Conservation (phyloP, 2,113 vertebrate genomes). For the Mustela nigripes region DNA sequence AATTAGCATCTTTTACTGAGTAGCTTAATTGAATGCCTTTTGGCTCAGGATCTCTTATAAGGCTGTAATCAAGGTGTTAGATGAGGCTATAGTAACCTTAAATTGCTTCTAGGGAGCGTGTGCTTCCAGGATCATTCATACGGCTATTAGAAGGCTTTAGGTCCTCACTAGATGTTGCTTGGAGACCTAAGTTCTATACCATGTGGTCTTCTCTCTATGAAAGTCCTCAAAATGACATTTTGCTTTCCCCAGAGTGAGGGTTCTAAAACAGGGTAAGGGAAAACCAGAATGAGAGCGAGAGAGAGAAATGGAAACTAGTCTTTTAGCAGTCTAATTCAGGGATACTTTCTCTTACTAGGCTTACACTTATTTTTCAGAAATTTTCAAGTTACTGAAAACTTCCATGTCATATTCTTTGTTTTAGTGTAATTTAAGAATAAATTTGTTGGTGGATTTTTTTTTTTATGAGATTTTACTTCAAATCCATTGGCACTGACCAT, state of each 20-base stretch:
- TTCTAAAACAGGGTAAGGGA: not conserved
- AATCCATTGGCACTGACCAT: not conserved
- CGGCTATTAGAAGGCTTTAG: not conserved
- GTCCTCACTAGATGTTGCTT: not conserved
- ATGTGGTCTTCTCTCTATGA: not conserved
- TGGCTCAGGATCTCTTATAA: not conserved
- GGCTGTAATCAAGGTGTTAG: not conserved
- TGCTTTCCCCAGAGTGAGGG: not conserved
- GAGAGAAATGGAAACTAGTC: not conserved
- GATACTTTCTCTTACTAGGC: not conserved
- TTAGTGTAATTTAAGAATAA: constrained; percentile 5
- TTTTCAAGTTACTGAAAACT: not conserved
- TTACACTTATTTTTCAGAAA: not conserved
- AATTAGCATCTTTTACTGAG: not conserved
- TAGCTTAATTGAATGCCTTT: not conserved
- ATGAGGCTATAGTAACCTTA: not conserved
- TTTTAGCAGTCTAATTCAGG: not conserved
- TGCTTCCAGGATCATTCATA: not conserved
- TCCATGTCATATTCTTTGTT: not conserved
- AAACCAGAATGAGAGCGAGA: not conserved
- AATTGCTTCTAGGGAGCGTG: not conserved
- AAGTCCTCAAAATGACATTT: not conserved
- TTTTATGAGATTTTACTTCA: not conserved
- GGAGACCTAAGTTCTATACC: not conserved
- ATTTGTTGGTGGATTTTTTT: constrained; percentile 29